A percentile compares a stretch with the other conserved stretches of the same genome.
Evolutionary conservation across 2,113 vertebrate genomes (phyloP).

Genomic region (Eurystomus gularis): DNA sequence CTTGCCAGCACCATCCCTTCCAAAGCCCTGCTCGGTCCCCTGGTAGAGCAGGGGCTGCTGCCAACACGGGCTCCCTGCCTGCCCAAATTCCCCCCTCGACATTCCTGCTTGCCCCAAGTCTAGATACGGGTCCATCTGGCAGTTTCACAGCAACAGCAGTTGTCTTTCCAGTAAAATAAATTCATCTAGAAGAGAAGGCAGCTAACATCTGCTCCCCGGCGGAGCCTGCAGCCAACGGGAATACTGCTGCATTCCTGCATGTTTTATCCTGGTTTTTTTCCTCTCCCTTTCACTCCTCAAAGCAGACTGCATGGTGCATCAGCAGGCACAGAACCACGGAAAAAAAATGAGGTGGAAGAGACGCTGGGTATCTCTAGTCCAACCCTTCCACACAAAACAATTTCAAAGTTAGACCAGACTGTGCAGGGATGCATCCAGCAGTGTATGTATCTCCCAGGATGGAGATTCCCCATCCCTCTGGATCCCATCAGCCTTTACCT

Average conservation of each 20-base stretch:
- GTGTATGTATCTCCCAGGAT: not conserved
- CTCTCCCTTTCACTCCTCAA: not conserved
- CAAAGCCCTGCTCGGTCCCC: not conserved
- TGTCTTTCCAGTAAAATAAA: constrained; percentile 6
- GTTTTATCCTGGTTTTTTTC: not conserved
- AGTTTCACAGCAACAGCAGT: not conserved
- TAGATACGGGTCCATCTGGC: not conserved
- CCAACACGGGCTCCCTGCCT: not conserved
- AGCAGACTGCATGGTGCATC: not conserved
- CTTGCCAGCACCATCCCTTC: not conserved
- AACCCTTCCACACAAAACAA: not conserved
- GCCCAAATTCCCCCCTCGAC: not conserved
- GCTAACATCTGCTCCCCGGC: not conserved
- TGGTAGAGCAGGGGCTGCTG: not conserved
- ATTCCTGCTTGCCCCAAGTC: not conserved
- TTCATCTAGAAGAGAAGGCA: not conserved
- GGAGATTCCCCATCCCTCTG: not conserved
- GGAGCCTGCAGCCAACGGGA: not conserved
- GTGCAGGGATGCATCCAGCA: not conserved
- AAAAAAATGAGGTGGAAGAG: not conserved
- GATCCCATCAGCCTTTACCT: not conserved
- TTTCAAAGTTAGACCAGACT: not conserved
- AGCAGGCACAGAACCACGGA: not conserved
- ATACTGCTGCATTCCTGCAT: not conserved
- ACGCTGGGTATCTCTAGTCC: not conserved